Evolutionary conservation across 2,888 invertebrate species (phyloP).

Genomic region (Vesta saturnalis): DNA sequence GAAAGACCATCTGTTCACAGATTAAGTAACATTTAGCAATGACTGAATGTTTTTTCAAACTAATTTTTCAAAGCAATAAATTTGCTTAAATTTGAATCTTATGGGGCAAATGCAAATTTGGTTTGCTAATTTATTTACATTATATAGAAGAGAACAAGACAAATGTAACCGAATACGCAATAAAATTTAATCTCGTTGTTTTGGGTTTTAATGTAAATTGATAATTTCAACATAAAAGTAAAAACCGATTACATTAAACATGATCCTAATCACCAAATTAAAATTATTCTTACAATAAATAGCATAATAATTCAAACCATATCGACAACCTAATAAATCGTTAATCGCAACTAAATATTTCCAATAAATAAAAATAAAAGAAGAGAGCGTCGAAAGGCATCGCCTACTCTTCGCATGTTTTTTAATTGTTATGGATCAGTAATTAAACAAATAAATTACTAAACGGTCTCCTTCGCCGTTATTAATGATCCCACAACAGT

Average conservation of each 20-base stretch:
- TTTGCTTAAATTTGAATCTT: not conserved
- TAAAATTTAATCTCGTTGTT: conserved; percentile 32
- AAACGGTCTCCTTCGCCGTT: conserved; percentile 61
- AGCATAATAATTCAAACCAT: conserved; percentile 1
- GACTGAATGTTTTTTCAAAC: too few species aligned
- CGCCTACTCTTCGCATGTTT: conserved; percentile 49
- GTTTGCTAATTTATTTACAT: conserved; percentile 28
- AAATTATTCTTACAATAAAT: not conserved
- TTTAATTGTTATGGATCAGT: conserved; percentile 63
- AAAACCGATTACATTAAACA: conserved; percentile 5
- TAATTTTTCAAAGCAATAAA: not conserved
- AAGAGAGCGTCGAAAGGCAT: conserved; percentile 46
- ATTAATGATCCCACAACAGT: conserved; percentile 63
- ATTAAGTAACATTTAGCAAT: too few species aligned
- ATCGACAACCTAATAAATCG: conserved; percentile 41
- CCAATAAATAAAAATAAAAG: conserved; percentile 39
- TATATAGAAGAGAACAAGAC: conserved; percentile 37
- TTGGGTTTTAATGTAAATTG: not conserved
- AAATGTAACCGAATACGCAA: conserved; percentile 41
- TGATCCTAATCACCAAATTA: not conserved
- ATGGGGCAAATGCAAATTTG: not conserved
- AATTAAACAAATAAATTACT: conserved; percentile 65
- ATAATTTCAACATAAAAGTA: conserved; percentile 11
- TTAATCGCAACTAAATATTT: conserved; percentile 30
- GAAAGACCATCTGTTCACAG: too few species aligned